Evolutionary conservation across 2,797 vertebrate genomes (phyloP), one percentile per base, ranked within the genome.

Genomic region (Eospalax fontanierii): DNA sequence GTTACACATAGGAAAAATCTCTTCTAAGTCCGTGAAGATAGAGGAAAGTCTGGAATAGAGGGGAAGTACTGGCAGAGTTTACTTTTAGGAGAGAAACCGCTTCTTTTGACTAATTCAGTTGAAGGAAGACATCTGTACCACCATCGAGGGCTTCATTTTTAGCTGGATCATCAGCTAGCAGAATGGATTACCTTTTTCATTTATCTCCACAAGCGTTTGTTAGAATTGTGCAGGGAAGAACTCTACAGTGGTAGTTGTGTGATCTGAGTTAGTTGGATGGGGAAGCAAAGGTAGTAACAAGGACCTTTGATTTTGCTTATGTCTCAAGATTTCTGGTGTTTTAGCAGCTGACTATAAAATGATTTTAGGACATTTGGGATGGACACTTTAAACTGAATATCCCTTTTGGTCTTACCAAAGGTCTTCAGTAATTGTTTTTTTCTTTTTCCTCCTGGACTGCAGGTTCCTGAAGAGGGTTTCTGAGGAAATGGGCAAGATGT

Each of bases 381-480:
- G 96, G 97, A 97, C 97, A 96, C 87, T 98, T 97, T 97, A 97
- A 98, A 97, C 96, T 98, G 98, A 98, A 97, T 97, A 97, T 96
- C 94, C 71, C 16, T 96, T 97, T 96, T 97, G 97, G 96, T 97
- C 84, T 97, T 98, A 97, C 97, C 98, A 86, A 98, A 98, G 97
- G 98, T 97, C 98, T 98, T 98, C 98, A 97, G 98, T 99, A 99
- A 99, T 98, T 98, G 97, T 98, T 98, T 96, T 97, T 98, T 98
- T 98, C 98, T 99, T 98, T 99, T 99, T 99, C 98, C 98, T 99
- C 98, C 99, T 99, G 99, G 99, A 99, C 99, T 98, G 98, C 99
- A 99, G 99, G 99, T 99, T 99, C 99, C 99, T 99, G 99, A 99
- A 99, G 99, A 99, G 99, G 99, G 99, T 98, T 99, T 99, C 99